Evolutionary conservation across 1,140 invertebrate species (phyloP).

Genomic region (Drosophila cardini): DNA sequence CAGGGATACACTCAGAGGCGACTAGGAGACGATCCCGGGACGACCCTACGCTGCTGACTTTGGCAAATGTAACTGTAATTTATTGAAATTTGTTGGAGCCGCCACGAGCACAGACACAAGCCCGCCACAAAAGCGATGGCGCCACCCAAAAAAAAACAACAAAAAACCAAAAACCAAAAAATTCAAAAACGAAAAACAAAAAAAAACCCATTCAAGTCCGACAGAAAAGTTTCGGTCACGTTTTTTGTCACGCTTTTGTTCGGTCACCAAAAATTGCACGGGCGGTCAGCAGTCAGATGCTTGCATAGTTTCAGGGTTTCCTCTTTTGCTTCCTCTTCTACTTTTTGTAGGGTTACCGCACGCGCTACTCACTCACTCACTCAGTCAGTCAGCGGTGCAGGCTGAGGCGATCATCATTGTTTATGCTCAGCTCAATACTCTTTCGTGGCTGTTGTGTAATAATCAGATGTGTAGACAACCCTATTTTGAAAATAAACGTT

Average conservation of each 20-base stretch:
- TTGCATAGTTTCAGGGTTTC: constrained; percentile 30
- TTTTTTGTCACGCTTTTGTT: constrained; percentile 76
- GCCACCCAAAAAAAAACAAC: constrained; percentile 26
- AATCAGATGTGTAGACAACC: no score
- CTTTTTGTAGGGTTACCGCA: constrained; percentile 15
- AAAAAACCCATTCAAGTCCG: constrained; percentile 7
- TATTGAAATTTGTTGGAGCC: constrained; percentile 79
- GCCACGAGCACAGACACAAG: constrained; percentile 63
- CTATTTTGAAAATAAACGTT: no score
- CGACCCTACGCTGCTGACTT: constrained; percentile 54
- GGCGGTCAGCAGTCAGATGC: constrained; percentile 67
- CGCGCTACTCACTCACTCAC: constrained; percentile 33
- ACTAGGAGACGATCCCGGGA: background rate
- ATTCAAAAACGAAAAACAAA: no score
- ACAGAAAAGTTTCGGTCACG: constrained; percentile 73
- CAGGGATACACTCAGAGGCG: no score
- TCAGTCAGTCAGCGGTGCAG: constrained; percentile 20
- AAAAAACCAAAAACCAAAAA: background rate
- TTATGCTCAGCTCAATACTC: constrained; percentile 6
- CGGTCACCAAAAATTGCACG: constrained; percentile 65
- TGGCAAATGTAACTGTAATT: constrained; percentile 82
- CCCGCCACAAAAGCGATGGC: constrained; percentile 60
- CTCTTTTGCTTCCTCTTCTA: background rate
- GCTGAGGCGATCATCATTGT: constrained; percentile 7
- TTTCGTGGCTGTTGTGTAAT: background rate